Percentiles rank a stretch among this genome's conserved stretches.
phyloP scores from a whole-genome alignment of 2,113 vertebrate species.

The Heloderma charlesbogerti region DNA sequence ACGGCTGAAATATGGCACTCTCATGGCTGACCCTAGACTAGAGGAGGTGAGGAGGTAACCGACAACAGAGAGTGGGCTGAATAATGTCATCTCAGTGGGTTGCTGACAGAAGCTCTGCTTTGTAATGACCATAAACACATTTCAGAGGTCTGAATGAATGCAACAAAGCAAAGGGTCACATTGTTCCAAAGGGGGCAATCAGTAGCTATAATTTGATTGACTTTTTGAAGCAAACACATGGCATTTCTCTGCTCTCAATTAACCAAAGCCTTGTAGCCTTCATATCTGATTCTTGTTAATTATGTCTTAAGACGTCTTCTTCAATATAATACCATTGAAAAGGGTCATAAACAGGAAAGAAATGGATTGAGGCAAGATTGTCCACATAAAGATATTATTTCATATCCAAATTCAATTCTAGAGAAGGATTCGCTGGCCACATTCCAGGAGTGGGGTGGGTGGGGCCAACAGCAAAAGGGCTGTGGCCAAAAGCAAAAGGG shows the following conservation, averaged over 20 bases:
- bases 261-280: conserved; percentile 64
- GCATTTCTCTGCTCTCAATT: conserved; percentile 70
- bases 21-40: too few species aligned
- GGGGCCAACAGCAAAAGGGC: too few species aligned
- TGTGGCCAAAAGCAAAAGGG: too few species aligned
- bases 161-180: conserved; percentile 31
- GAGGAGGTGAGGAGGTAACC: background rate
- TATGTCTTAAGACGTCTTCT: conserved; percentile 46
- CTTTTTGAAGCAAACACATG: conserved; percentile 50
- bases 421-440: background rate
- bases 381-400: background rate
- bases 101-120: background rate
- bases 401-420: background rate
- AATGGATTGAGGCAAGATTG: background rate
- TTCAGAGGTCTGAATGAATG: conserved; percentile 13
- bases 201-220: conserved; percentile 62
- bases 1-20: background rate
- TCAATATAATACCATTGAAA: conserved; percentile 48
- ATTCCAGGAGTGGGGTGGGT: too few species aligned
- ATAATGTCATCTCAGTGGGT: background rate
- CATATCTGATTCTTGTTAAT: conserved; percentile 67
- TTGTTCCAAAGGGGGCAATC: conserved; percentile 34
- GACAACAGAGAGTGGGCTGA: background rate
- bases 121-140: background rate
- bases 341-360: conserved; percentile 7